phyloP scores from a whole-genome alignment of 2,113 vertebrate species.

The Sturnus vulgaris region DNA sequence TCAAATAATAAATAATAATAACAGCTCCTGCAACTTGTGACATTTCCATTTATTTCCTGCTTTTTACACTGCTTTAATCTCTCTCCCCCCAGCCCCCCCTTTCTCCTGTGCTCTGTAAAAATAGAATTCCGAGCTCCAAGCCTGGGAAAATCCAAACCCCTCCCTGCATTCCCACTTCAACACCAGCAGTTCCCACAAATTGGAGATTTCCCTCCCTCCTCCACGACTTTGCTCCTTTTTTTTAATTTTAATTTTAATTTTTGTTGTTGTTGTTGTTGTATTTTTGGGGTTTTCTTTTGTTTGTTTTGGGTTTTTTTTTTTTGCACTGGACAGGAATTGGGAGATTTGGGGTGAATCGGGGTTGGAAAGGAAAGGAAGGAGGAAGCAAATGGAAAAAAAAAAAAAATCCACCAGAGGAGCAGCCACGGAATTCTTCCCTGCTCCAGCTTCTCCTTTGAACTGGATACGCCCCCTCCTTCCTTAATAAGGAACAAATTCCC shows the following conservation, averaged over 20 bases:
- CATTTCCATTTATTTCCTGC: background rate
- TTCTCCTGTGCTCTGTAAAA: slow-evolving; percentile 37
- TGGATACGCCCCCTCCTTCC: background rate
- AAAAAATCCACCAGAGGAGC: slow-evolving; percentile 32
- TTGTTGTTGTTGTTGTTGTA: too few relatives aligned
- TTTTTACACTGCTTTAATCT: background rate
- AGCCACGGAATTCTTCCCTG: slow-evolving; percentile 32
- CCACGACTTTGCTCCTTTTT: background rate
- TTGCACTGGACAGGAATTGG: background rate
- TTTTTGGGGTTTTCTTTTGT: background rate
- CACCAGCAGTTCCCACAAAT: slow-evolving; percentile 64
- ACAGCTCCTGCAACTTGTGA: background rate
- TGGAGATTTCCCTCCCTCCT: slow-evolving; percentile 45
- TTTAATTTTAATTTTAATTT: too few relatives aligned
- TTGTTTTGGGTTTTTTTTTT: background rate
- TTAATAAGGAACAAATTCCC: slow-evolving; percentile 58
- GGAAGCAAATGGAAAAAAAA: slow-evolving; percentile 32
- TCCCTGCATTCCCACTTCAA: slow-evolving; percentile 38
- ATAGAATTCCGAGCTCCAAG: slow-evolving; percentile 5
- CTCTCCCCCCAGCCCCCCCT: background rate
- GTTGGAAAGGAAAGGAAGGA: background rate
- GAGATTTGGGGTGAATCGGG: background rate
- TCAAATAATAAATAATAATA: background rate
- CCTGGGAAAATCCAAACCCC: slow-evolving; percentile 57
- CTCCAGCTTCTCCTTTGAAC: slow-evolving; percentile 33